Conservation (phyloP, 2,113 vertebrate species). For the Dicentrarchus labrax region DNA sequence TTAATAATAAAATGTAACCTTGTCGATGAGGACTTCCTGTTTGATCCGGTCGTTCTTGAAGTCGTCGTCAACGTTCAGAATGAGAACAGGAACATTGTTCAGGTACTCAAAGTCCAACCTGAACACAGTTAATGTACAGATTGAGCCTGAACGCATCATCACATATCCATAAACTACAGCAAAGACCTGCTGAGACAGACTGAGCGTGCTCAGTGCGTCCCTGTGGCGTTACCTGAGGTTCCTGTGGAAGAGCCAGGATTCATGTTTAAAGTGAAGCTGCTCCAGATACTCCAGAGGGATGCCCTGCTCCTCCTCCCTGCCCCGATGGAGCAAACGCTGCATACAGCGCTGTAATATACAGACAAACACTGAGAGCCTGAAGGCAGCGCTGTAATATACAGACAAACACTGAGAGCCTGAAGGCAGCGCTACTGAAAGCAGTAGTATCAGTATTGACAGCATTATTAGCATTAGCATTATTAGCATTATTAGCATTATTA, state of each 20-base stretch:
- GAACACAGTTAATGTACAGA: neutral
- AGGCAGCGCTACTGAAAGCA: too few species aligned
- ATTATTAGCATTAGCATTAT: neutral
- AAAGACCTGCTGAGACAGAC: too few species aligned
- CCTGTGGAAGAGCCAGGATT: conserved; percentile 86
- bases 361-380: neutral
- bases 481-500: neutral
- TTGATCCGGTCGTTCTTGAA: conserved; percentile 89
- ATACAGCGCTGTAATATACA: conserved; percentile 85
- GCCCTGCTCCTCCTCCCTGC: conserved; percentile 87
- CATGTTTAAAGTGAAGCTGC: conserved; percentile 90
- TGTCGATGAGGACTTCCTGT: conserved; percentile 84
- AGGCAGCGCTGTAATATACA: neutral
- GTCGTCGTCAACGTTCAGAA: conserved; percentile 88
- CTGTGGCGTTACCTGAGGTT: conserved; percentile 80
- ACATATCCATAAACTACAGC: too few species aligned
- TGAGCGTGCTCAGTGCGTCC: neutral
- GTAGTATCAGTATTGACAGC: rapidly evolving
- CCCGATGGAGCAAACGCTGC: conserved; percentile 85
- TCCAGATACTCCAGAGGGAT: conserved; percentile 90
- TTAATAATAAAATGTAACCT: conserved; percentile 51
- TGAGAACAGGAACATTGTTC: conserved; percentile 84
- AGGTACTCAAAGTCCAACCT: conserved; percentile 89
- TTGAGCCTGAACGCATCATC: neutral
- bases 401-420: neutral